Evolutionary conservation across 2,888 invertebrate genomes (phyloP), one percentile per base, ranked within the genome.

Genomic region (Cerastis leucographa): DNA sequence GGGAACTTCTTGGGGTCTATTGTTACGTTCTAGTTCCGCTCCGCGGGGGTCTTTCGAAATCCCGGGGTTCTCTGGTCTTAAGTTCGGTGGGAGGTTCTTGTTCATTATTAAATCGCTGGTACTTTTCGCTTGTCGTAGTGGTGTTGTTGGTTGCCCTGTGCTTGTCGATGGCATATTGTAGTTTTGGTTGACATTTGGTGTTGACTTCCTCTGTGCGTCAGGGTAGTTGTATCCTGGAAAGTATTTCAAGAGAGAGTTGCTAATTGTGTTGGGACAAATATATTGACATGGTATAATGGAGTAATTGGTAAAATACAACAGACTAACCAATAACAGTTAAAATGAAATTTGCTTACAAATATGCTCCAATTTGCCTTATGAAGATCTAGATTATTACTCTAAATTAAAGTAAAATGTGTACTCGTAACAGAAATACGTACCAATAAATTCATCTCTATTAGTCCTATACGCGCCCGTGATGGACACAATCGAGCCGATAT

Each of bases 401-500:
- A 14, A 40, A n/a, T 40, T 49, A 46, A 46, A 75, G 2, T 42
- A 14, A 0, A 4, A 59, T 70, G 1, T 46, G 14, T n/a, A n/a
- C n/a, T n/a, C n/a, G n/a, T 22, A 29, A 29, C 40, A 44, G 35
- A 25, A 49, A 68, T 75, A 84, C 91, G 89, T 87, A 96, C 96
- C 94, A 81, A 90, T 91, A 71, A 91, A 93, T 76, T 96, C 95
- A 76, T 94, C 94, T 71, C 91, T 91, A 61, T 93, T 94, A 0
- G 87, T 86, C 77, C 94, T 93, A 72, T 96, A 96, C 3, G 95
- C 94, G 14, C 96, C 96, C 17, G 80, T 92, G 14, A 94, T 87
- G 5, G 92, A 91, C 14, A 91, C 80, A 4, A 90, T 88, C 0
- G 91, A 87, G 2, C 92, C 91, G n/a, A 85, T 72, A 22, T 88